phyloP scores from a whole-genome alignment of 2,797 vertebrate genomes.

The Danio albolineatus region DNA sequence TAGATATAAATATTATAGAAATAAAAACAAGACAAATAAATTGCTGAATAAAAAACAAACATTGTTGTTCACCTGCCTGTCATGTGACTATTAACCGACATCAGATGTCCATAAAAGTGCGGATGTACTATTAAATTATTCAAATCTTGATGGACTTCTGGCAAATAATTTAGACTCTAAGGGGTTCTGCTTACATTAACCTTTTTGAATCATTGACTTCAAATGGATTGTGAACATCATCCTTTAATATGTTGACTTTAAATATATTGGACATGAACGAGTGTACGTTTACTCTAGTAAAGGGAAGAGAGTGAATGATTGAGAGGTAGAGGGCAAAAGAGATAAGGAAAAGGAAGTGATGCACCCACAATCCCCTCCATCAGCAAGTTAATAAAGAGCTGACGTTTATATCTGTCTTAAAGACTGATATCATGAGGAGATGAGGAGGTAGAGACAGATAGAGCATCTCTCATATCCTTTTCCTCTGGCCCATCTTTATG shows the following conservation, averaged over 20 bases:
- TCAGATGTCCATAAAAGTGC: too few species aligned
- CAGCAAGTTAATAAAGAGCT: constrained; percentile 80
- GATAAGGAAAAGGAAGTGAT: background rate
- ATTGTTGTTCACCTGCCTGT: too few species aligned
- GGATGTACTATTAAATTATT: too few species aligned
- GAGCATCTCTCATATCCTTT: constrained; percentile 27
- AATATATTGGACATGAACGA: background rate
- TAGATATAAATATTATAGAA: too few species aligned
- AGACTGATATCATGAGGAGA: constrained; percentile 75
- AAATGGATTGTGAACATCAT: too few species aligned
- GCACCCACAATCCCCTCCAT: constrained; percentile 64
- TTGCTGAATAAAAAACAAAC: too few species aligned
- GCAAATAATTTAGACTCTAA: background rate
- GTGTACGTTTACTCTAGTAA: background rate
- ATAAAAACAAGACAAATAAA: too few species aligned
- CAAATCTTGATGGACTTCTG: too few species aligned
- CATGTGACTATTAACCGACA: too few species aligned
- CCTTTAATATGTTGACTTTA: background rate
- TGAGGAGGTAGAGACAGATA: constrained; percentile 47
- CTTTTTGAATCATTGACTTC: background rate
- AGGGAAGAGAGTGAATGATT: background rate
- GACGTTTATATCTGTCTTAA: constrained; percentile 80
- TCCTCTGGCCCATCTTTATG: background rate
- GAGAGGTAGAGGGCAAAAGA: background rate
- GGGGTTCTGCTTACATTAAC: background rate